These are phyloP conservation scores for Chondrosia reniformis DNA, from an alignment of 37 sponge, comb jelly and placozoan species.

Conservation along the genomic window DNA sequence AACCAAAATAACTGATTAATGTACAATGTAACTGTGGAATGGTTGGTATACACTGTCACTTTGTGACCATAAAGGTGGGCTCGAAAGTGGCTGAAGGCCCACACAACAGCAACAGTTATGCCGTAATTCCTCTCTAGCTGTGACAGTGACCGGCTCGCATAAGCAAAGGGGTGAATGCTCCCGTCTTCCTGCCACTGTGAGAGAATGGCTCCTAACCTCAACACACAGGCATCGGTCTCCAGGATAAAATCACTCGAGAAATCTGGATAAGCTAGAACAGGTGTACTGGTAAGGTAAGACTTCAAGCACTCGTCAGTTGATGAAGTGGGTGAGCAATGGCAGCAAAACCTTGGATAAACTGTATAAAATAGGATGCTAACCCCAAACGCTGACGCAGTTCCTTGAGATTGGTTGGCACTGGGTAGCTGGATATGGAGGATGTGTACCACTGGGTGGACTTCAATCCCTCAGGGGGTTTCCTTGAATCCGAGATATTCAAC, in stretches of 20 bases:
- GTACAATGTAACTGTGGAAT: constrained; percentile 46
- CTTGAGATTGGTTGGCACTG: not conserved
- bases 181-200: constrained; percentile 29
- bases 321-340: not conserved
- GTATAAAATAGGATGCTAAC: not conserved
- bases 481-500: constrained; percentile 30
- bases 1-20: too few relatives aligned
- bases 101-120: constrained; percentile 5
- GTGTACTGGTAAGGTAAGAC: not conserved
- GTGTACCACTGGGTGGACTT: not conserved
- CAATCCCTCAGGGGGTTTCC: constrained; percentile 1
- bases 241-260: constrained; percentile 21
- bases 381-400: constrained; percentile 8
- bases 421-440: not conserved
- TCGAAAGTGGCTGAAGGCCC: constrained; percentile 10
- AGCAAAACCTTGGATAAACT: not conserved
- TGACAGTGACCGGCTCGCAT: constrained; percentile 24
- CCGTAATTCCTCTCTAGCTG: constrained; percentile 14
- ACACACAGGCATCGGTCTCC: constrained; percentile 47
- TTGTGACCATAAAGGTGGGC: constrained; percentile 24
- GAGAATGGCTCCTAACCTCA: constrained; percentile 43
- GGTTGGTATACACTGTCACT: constrained; percentile 17
- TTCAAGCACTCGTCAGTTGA: constrained; percentile 14
- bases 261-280: constrained; percentile 28
- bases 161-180: constrained; percentile 13